Evolutionary conservation across 2,888 invertebrate genomes (phyloP), one percentile per base, ranked within the genome.

Genomic region (Drosophila mayaguana): DNA sequence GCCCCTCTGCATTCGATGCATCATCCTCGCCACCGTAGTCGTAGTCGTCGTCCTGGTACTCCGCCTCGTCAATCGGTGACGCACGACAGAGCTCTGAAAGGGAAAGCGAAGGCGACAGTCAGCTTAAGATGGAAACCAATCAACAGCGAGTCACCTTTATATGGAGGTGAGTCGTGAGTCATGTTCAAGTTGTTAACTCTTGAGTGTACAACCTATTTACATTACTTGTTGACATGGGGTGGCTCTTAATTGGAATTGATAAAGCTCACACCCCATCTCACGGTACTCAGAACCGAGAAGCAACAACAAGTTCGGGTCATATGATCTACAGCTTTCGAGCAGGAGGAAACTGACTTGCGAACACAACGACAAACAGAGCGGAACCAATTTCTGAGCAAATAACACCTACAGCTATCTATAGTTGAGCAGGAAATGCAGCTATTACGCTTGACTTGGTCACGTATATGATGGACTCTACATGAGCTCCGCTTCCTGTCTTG

Each of bases 31-130:
- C 62, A 16, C 76, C 81, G 11, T 91, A 90, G 6, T 91, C 89
- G 11, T 88, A 88, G 8, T 87, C 83, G 56, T 89, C 87, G 12
- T 72, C 74, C 68, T 77, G 81, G 46, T 88, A 78, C 1, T 78
- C 77, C 1, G 46, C 64, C 0, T 42, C 46, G 11, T 8, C 64
- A 40, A 67, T 20, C 2, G 84, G 88, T 11, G 84, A 72, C 38
- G 65, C 84, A n/a, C 25, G 36, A 16, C 73, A 70, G 9, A n/a
- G 22, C 14, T 63, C 85, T 86, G 42, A 2, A 72, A 63, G 32
- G 11, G 40, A 7, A 36, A n/a, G 2, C 38, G 56, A 3, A 16
- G 40, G 34, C 8, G 45, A 45, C 11, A 38, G 48, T 72, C 20
- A 56, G 43, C 56, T 16, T 20, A 7, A 16, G 18, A 18, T 28